Base-by-base conservation (phyloP, 2,113 vertebrate species). In the Tyrannus savana region DNA sequence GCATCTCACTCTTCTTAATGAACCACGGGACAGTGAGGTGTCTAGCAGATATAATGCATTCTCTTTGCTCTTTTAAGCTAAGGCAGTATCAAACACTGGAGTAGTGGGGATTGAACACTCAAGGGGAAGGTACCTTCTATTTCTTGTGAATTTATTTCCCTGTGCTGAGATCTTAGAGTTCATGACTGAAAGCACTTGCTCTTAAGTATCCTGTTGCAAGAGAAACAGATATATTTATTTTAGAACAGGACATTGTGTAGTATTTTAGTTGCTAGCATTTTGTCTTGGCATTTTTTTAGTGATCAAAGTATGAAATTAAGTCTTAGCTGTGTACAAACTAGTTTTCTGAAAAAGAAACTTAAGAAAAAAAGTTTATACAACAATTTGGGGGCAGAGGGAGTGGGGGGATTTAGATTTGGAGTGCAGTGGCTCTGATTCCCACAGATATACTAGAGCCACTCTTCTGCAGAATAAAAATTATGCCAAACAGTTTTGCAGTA, bases 11-110 rank as follows among this genome's bases (percentile, higher is more conserved):
- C 49, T 64, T 55, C 69, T 88, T 87, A 89, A 84, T 84, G 63
- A 81, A 73, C 25, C 35, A 67, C 50, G 60, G n/a, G 60, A 77
- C 27, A 50, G 55, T 53, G 53, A 73, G 42, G 23, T 83, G 35
- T 25, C 75, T 64, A 14, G 64, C 33, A 73, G n/a, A 33, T 66
- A 35, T 55, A 91, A 82, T 42, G 31, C 19, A 66, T 89, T 94
- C 68, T 67, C 87, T 87, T 94, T 94, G 73, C 77, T 87, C 75
- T 92, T 85, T 60, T 62, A 77, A 59, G 50, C 35, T 76, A 66
- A 81, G 69, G 41, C 69, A 53, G 4, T 39, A 67, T 91, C 79
- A 60, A 77, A 64, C 17, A 5, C 64, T 64, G 42, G 58, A 84
- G 13, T 23, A 52, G 49, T 27, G 37, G 35, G 47, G 31, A 44